A percentile compares a stretch with the other conserved stretches of the same genome.
Conservation (phyloP, 2,888 invertebrate genomes). For the Diarsia mendica region DNA sequence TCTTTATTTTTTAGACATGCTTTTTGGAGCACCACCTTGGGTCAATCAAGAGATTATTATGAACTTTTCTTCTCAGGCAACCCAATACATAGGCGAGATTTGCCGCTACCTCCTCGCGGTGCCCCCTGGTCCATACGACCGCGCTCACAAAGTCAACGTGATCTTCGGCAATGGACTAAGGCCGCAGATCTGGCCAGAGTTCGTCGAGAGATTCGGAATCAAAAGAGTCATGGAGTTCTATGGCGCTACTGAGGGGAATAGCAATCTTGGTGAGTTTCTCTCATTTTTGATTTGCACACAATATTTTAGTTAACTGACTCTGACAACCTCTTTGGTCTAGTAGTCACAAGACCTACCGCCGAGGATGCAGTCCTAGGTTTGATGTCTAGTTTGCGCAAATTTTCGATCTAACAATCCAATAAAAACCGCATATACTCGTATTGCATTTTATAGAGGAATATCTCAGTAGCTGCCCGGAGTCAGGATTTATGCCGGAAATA, state of each 20-base stretch:
- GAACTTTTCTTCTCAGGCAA: slow-evolving; percentile 88
- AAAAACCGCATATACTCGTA: background rate
- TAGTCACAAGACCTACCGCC: background rate
- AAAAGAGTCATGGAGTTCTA: slow-evolving; percentile 96
- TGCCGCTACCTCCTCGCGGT: slow-evolving; percentile 95
- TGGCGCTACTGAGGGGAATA: slow-evolving; percentile 99
- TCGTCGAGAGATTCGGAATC: slow-evolving; percentile 93
- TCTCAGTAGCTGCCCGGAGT: background rate
- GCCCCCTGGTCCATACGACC: slow-evolving; percentile 91
- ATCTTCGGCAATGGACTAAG: slow-evolving; percentile 98
- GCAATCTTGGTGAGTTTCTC: slow-evolving; percentile 93
- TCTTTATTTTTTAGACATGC: background rate
- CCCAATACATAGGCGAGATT: slow-evolving; percentile 97
- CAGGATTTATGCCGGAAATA: background rate
- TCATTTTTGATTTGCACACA: background rate
- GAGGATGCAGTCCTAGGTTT: background rate
- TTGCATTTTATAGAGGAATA: background rate
- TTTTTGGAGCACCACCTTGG: background rate
- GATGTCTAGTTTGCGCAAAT: background rate
- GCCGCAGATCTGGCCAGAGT: slow-evolving; percentile 97
- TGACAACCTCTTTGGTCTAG: background rate
- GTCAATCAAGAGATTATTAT: background rate
- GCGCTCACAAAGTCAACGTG: slow-evolving; percentile 92
- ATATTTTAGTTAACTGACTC: background rate
- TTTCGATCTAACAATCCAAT: background rate